Conservation (phyloP, 2,113 vertebrate species). For the Nerophis lumbriciformis region DNA sequence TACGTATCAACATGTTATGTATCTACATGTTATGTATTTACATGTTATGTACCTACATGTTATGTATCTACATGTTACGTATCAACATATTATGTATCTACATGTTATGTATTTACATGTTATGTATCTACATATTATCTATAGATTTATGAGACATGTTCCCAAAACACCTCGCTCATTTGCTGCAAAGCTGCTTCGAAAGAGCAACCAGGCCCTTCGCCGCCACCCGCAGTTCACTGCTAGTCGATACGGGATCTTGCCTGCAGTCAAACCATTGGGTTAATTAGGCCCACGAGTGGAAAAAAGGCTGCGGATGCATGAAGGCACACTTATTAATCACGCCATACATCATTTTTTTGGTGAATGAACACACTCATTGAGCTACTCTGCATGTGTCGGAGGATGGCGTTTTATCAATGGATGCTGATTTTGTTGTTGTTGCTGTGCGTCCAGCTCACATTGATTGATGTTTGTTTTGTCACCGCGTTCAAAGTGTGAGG, state of each 20-base stretch:
- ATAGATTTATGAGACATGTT: conserved; percentile 10
- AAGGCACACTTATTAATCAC: not conserved
- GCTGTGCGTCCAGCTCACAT: conserved; percentile 2
- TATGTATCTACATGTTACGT: too few species aligned
- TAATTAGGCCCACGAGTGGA: conserved; percentile 54
- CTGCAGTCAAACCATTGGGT: conserved; percentile 39
- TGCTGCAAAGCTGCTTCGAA: not conserved
- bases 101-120: too few species aligned
- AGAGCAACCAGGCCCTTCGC: conserved; percentile 18
- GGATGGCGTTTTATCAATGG: conserved; percentile 8
- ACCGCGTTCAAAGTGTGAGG: not conserved
- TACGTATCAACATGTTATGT: too few species aligned
- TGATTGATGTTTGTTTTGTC: conserved; percentile 2
- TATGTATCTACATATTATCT: not conserved
- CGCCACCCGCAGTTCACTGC: conserved; percentile 23
- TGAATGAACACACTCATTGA: not conserved
- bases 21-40: too few species aligned
- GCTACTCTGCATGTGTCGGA: not conserved
- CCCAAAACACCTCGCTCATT: conserved; percentile 10
- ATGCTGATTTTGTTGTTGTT: conserved; percentile 11
- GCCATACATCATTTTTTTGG: not conserved
- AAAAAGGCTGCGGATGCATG: conserved; percentile 16
- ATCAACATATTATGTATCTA: too few species aligned
- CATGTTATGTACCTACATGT: too few species aligned
- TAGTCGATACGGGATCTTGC: conserved; percentile 21